Evolutionary conservation across 2,888 invertebrate genomes (phyloP).

Genomic region (Polydrusus pterygomalis): DNA sequence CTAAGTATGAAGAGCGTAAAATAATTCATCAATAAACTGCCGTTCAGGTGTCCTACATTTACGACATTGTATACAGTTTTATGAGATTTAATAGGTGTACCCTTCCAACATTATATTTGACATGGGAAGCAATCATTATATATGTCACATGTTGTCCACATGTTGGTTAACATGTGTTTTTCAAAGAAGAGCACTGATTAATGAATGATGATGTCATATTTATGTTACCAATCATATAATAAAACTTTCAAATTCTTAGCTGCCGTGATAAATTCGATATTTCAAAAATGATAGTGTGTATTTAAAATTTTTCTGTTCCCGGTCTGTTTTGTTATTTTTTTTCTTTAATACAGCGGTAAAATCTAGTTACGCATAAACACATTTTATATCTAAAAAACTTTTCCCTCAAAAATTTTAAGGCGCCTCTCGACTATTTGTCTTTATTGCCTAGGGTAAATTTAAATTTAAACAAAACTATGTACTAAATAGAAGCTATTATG

Average conservation of each 20-base stretch:
- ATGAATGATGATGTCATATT: slow-evolving; percentile 30
- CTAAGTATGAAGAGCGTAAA: too few species aligned
- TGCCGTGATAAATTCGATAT: too few species aligned
- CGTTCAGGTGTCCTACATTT: neutral
- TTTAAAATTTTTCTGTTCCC: neutral
- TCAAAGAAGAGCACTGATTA: slow-evolving; percentile 39
- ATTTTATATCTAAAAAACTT: too few species aligned
- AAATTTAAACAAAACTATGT: too few species aligned
- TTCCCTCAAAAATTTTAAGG: too few species aligned
- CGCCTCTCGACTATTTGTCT: too few species aligned
- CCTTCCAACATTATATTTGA: slow-evolving; percentile 26
- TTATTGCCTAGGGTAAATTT: too few species aligned
- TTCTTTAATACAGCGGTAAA: too few species aligned
- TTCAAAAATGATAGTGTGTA: neutral
- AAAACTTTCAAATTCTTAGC: neutral
- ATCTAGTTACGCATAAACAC: too few species aligned
- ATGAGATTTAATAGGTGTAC: slow-evolving; percentile 30
- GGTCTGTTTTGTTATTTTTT: too few species aligned
- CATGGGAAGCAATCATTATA: slow-evolving; percentile 39
- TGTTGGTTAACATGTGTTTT: slow-evolving; percentile 41
- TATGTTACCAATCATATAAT: slow-evolving; percentile 3
- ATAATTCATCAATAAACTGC: too few species aligned
- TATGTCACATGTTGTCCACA: slow-evolving; percentile 40
- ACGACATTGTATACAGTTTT: neutral
- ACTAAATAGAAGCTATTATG: too few species aligned